Conservation (phyloP, 2,113 vertebrate genomes). For the Notarius lentiginosus region DNA sequence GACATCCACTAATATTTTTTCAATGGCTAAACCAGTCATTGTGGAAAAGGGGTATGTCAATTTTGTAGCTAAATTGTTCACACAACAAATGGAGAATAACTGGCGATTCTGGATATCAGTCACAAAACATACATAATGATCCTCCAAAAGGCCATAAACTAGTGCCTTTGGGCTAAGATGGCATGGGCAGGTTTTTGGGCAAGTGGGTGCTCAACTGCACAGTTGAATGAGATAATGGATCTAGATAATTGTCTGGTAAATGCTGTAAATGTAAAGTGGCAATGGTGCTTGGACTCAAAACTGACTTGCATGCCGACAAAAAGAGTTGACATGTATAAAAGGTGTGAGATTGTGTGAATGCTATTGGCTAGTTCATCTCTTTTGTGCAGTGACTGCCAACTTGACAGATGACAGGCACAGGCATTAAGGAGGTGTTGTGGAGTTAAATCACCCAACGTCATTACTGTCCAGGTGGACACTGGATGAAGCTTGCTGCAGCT, state of each 20-base stretch:
- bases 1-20: not conserved
- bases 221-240: not conserved
- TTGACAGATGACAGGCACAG: not conserved
- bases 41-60: too few relatives aligned
- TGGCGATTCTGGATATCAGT: not conserved
- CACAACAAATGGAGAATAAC: not conserved
- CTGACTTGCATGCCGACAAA: not conserved
- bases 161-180: not conserved
- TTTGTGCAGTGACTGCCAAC: not conserved
- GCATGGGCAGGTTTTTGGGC: not conserved
- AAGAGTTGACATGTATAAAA: too few relatives aligned
- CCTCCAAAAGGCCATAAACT: not conserved
- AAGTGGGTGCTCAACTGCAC: too few relatives aligned
- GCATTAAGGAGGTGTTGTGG: not conserved
- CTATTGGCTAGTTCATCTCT: too few relatives aligned
- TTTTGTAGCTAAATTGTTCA: too few relatives aligned
- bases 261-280: too few relatives aligned
- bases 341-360: too few relatives aligned
- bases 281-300: not conserved
- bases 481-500: not conserved
- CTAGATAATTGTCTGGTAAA: not conserved
- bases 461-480: not conserved
- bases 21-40: too few relatives aligned
- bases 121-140: not conserved
- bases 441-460: not conserved